These are phyloP conservation scores for Plodia interpunctella DNA, from an alignment of 1,140 invertebrate species.

Conservation along the genomic window DNA sequence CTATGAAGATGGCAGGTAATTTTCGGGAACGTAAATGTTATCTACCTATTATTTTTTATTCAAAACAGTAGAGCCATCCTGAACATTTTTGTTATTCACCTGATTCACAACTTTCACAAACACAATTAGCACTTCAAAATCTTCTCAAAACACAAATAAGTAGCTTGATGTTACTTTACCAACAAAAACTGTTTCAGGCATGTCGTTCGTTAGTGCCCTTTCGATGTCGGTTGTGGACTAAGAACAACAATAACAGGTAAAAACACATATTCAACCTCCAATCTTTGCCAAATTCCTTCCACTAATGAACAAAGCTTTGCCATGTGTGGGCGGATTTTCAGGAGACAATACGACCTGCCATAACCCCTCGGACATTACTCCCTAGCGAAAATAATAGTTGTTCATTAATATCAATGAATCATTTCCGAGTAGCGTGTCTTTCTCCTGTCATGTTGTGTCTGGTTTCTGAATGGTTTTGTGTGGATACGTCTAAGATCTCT, in stretches of 20 bases:
- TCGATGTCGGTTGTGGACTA: conserved; percentile 50
- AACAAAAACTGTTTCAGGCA: conserved; percentile 55
- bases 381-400: conserved; percentile 25
- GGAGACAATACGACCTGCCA: conserved; percentile 13
- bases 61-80: no score
- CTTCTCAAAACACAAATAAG: conserved; percentile 7
- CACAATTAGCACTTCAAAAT: not conserved
- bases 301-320: conserved; percentile 39
- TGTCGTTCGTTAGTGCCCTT: conserved; percentile 42
- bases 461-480: conserved; percentile 7
- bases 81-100: no score
- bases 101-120: not conserved
- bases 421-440: conserved; percentile 15
- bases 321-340: conserved; percentile 28
- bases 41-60: no score
- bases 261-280: conserved; percentile 35
- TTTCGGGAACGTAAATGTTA: no score
- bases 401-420: conserved; percentile 41
- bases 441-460: not conserved
- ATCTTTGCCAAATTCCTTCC: conserved; percentile 50
- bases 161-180: conserved; percentile 43
- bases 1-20: no score
- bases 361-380: conserved; percentile 35
- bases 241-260: conserved; percentile 35
- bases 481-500: not conserved